Base-by-base conservation (phyloP, 2,888 invertebrate species). In the Folsomia candida region DNA sequence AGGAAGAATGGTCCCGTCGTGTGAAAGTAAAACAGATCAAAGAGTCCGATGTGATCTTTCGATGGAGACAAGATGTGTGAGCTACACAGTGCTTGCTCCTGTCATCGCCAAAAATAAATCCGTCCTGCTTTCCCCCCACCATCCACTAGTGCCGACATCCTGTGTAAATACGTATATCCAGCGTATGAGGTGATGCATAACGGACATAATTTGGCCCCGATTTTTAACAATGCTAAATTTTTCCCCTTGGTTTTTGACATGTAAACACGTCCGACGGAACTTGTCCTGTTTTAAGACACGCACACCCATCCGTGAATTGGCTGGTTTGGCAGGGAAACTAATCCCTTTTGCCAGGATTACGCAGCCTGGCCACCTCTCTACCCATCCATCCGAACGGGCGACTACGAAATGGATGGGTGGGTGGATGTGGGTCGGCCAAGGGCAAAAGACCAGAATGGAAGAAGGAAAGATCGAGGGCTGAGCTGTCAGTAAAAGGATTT, bases 401-500 rank as follows among this genome's bases (percentile, higher is more conserved):
- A n/a, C n/a, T n/a, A n/a, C n/a, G n/a, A n/a, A n/a, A n/a, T 37
- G 37, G 37, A 37, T 37, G 37, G 37, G 14, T 37, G 37, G 37
- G 37, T 14, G 4, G 14, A 14, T 4, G 14, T 37, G 37, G 37
- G 14, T 37, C 6, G 37, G 14, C 14, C 14, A 37, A 14, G 37
- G 4, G 37, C 6, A 14, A 37, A 37, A 37, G 4, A 14, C 37
- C 37, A 37, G 37, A 37, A 37, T 14, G 37, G 14, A 37, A 14
- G 14, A 37, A 37, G 37, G 37, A n/a, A n/a, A n/a, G n/a, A n/a
- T n/a, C 37, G 4, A 4, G 37, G 14, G 37, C 14, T 54, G 4
- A 4, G 54, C 54, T 54, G 54, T 54, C 54, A 54, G 11, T 54
- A 54, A 54, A 54, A 54, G 54, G 54, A 54, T 54, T 54, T 54